Evolutionary conservation across 2,888 invertebrate genomes (phyloP).

Genomic region (Harpalus rubripes): DNA sequence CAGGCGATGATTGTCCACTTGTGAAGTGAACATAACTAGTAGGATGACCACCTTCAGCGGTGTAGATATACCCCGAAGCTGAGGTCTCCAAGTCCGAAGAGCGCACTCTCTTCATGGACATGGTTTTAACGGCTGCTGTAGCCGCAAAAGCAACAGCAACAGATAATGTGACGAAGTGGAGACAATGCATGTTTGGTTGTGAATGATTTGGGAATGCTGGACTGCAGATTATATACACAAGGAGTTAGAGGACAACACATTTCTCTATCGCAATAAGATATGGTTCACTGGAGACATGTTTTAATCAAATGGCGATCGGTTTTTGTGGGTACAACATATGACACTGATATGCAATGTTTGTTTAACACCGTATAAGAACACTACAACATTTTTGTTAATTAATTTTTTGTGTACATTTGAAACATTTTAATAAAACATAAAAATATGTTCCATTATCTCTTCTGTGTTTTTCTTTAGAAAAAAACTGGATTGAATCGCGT

Average conservation of each 20-base stretch:
- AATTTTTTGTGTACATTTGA: background rate
- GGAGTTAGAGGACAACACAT: constrained; percentile 58
- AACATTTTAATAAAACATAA: background rate
- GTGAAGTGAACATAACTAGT: constrained; percentile 78
- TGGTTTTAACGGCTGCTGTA: constrained; percentile 75
- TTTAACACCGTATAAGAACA: background rate
- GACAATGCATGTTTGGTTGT: constrained; percentile 17
- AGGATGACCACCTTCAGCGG: constrained; percentile 78
- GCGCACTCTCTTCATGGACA: constrained; percentile 80
- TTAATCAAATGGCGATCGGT: constrained; percentile 52
- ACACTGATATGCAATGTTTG: background rate
- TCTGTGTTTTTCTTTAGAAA: background rate
- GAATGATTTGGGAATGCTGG: constrained; percentile 7
- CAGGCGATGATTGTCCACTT: constrained; percentile 73
- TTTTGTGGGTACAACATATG: constrained; percentile 43
- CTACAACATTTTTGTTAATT: background rate
- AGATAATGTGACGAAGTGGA: background rate
- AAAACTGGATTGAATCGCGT: background rate
- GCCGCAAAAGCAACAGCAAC: background rate
- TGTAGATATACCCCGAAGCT: constrained; percentile 81
- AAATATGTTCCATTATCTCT: background rate
- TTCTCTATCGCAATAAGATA: constrained; percentile 31
- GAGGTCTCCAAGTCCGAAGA: constrained; percentile 82
- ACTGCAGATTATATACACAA: constrained; percentile 19
- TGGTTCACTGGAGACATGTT: constrained; percentile 54